A percentile compares a stretch with the other conserved stretches of the same genome.
phyloP scores from a whole-genome alignment of 2,888 invertebrate genomes.

The Amphipyra tragopoginis region DNA sequence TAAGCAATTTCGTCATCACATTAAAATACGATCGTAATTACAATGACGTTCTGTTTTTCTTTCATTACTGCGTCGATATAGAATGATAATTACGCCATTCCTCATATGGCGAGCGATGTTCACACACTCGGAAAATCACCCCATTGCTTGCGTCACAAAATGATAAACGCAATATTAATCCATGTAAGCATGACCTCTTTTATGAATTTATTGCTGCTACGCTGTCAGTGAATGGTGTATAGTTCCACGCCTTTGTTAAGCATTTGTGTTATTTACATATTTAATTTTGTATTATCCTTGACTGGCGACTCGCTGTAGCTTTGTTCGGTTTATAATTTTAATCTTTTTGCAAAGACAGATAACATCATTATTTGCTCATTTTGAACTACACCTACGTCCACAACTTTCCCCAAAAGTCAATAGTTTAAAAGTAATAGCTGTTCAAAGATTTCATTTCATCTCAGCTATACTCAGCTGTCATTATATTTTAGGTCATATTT shows the following conservation, averaged over 20 bases:
- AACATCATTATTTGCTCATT: too few relatives aligned
- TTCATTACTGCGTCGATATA: conserved; percentile 28
- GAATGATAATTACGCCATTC: conserved; percentile 43
- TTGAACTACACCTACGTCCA: too few relatives aligned
- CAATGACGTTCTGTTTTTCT: conserved; percentile 23
- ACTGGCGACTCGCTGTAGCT: neutral
- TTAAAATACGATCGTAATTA: conserved; percentile 2
- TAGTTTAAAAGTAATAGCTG: too few relatives aligned
- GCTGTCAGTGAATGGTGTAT: conserved; percentile 31
- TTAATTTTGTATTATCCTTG: conserved; percentile 23
- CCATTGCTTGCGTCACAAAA: conserved; percentile 52
- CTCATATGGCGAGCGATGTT: conserved; percentile 51
- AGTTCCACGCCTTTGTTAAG: conserved; percentile 32
- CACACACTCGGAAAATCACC: conserved; percentile 57
- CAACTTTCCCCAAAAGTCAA: too few relatives aligned
- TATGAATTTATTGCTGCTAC: conserved; percentile 56
- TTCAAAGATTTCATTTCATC: too few relatives aligned
- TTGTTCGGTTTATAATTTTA: neutral
- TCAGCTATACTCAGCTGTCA: too few relatives aligned
- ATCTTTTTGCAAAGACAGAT: too few relatives aligned
- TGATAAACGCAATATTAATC: conserved; percentile 61
- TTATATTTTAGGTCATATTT: too few relatives aligned
- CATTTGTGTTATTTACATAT: conserved; percentile 32
- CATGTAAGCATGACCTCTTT: conserved; percentile 59
- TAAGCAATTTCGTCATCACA: conserved; percentile 6